These are phyloP conservation scores for Acipenser transmontanus DNA, from an alignment of 2,797 vertebrate species.

Conservation along the genomic window DNA sequence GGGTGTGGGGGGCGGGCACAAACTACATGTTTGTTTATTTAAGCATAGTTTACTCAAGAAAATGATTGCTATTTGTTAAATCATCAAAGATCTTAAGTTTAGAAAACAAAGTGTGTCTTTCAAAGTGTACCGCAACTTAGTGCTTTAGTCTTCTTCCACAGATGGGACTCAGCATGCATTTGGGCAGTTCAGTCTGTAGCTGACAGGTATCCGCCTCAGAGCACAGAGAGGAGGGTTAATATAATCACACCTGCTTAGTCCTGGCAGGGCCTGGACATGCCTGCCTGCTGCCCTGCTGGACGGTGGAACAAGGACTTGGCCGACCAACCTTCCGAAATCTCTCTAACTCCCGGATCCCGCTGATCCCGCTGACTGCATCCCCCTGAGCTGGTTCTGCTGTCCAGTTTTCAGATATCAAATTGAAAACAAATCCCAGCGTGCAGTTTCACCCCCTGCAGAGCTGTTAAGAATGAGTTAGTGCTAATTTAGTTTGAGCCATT, in stretches of 20 bases:
- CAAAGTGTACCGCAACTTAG: not conserved
- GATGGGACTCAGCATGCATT: conserved; percentile 24
- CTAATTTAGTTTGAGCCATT: conserved; percentile 1
- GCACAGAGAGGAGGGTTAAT: conserved; percentile 16
- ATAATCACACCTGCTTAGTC: not conserved
- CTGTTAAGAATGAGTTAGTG: conserved; percentile 3
- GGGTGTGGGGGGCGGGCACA: too few relatives aligned
- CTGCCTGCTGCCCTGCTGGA: not conserved
- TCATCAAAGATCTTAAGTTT: too few relatives aligned
- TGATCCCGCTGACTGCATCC: not conserved
- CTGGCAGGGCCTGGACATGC: not conserved
- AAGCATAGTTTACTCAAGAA: too few relatives aligned
- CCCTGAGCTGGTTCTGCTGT: not conserved
- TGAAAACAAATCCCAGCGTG: not conserved
- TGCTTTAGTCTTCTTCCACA: conserved; percentile 3
- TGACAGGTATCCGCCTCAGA: not conserved
- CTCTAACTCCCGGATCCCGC: not conserved
- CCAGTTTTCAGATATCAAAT: not conserved
- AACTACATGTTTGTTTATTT: too few relatives aligned
- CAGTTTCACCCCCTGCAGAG: not conserved
- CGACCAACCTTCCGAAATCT: not conserved
- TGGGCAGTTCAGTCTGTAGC: not conserved
- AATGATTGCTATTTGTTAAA: too few relatives aligned
- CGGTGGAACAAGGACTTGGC: not conserved
- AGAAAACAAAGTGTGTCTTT: not conserved